Evolutionary conservation across 2,888 invertebrate species (phyloP).

Genomic region (Drosophila multiciliata): DNA sequence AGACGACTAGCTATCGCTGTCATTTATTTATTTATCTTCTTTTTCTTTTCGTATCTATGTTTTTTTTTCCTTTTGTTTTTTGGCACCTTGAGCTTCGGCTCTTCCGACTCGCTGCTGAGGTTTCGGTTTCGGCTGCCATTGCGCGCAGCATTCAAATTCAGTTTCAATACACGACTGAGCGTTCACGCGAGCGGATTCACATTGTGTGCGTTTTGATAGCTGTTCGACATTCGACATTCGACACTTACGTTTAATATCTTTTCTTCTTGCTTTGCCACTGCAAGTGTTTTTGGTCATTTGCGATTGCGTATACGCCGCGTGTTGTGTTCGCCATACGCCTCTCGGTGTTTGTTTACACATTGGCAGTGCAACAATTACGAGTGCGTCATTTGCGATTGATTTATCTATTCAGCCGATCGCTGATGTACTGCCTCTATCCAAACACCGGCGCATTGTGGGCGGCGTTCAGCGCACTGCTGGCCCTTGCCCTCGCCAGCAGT

Average conservation of each 20-base stretch:
- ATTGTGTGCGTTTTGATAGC: slow-evolving; percentile 43
- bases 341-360: slow-evolving; percentile 30
- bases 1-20: slow-evolving; percentile 3
- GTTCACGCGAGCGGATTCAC: slow-evolving; percentile 69
- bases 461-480: slow-evolving; percentile 52
- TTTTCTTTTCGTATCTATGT: slow-evolving; percentile 22
- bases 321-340: slow-evolving; percentile 3
- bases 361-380: slow-evolving; percentile 15
- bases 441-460: slow-evolving; percentile 46
- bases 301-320: slow-evolving; percentile 65
- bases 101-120: slow-evolving; percentile 60
- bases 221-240: slow-evolving; percentile 25
- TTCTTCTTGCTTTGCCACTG: slow-evolving; percentile 19
- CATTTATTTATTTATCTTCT: slow-evolving; percentile 38
- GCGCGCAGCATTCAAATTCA: slow-evolving; percentile 67
- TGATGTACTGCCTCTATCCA: slow-evolving; percentile 26
- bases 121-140: slow-evolving; percentile 39
- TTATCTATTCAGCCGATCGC: slow-evolving; percentile 24
- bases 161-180: slow-evolving; percentile 75
- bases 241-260: slow-evolving; percentile 19
- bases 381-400: slow-evolving; percentile 25
- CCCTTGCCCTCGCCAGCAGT: slow-evolving; percentile 31
- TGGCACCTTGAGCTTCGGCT: slow-evolving; percentile 67
- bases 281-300: slow-evolving; percentile 6
- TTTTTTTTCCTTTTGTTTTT: slow-evolving; percentile 38